phyloP scores from a whole-genome alignment of 2,113 vertebrate genomes.

The Columba livia region DNA sequence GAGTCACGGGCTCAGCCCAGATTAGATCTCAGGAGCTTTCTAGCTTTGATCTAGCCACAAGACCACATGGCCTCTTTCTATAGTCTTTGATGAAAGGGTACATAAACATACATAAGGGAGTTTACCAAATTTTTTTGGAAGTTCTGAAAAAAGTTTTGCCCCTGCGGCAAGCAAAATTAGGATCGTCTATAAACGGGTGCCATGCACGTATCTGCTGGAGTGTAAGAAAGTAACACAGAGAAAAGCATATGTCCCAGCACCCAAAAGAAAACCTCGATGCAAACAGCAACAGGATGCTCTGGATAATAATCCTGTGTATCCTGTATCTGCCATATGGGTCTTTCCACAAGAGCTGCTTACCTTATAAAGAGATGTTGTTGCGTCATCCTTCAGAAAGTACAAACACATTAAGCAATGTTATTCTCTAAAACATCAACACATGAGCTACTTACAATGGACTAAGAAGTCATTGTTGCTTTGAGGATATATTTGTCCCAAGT shows the following conservation, averaged over 20 bases:
- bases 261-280: not conserved
- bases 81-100: constrained; percentile 66
- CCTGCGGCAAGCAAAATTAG: constrained; percentile 7
- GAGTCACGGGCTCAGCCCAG: constrained; percentile 60
- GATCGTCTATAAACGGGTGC: not conserved
- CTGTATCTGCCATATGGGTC: constrained; percentile 34
- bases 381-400: constrained; percentile 53
- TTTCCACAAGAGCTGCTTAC: constrained; percentile 44
- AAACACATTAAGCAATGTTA: constrained; percentile 68
- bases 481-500: constrained; percentile 70
- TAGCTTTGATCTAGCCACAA: constrained; percentile 67
- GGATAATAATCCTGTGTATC: not conserved
- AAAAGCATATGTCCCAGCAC: not conserved
- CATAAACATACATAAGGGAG: constrained; percentile 55
- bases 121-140: constrained; percentile 24
- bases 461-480: constrained; percentile 70
- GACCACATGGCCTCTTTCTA: constrained; percentile 61
- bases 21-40: constrained; percentile 67
- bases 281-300: not conserved
- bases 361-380: constrained; percentile 21
- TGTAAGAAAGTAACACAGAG: not conserved
- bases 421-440: constrained; percentile 67
- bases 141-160: constrained; percentile 44
- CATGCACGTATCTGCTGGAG: not conserved
- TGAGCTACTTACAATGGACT: constrained; percentile 67